These are phyloP conservation scores for Tringa solitaria DNA, from an alignment of 2,113 vertebrate species.

Conservation along the genomic window DNA sequence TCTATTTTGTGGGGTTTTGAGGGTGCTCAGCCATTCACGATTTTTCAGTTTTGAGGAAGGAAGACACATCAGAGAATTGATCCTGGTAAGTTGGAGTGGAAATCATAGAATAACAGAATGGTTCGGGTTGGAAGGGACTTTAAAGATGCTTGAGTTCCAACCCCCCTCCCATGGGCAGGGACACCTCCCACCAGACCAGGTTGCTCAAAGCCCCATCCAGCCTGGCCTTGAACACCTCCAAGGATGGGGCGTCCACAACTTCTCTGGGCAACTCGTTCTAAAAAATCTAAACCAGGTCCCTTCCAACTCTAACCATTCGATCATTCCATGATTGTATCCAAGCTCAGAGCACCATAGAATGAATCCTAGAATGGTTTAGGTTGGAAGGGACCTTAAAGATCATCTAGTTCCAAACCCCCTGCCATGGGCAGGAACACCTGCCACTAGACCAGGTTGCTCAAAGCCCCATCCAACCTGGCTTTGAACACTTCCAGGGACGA, in stretches of 20 bases:
- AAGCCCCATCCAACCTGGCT: not conserved
- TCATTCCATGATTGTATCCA: no score
- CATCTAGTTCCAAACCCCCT: not conserved
- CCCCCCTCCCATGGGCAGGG: not conserved
- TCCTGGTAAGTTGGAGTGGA: not conserved
- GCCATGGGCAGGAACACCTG: not conserved
- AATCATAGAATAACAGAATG: not conserved
- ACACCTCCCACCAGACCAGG: not conserved
- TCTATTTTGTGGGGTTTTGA: not conserved
- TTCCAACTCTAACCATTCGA: no score
- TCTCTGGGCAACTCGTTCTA: no score
- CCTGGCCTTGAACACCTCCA: not conserved
- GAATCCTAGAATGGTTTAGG: not conserved
- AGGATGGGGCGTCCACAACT: not conserved
- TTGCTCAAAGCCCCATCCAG: not conserved
- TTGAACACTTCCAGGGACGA: not conserved
- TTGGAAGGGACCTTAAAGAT: not conserved
- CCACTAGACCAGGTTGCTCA: not conserved
- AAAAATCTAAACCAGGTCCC: not conserved
- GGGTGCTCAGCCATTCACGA: not conserved
- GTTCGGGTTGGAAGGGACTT: not conserved
- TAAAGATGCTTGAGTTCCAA: not conserved
- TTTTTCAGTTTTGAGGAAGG: not conserved
- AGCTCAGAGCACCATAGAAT: not conserved
- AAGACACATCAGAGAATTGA: not conserved